Conservation (phyloP, 2,888 invertebrate species). For the Pyrochroa serraticornis region DNA sequence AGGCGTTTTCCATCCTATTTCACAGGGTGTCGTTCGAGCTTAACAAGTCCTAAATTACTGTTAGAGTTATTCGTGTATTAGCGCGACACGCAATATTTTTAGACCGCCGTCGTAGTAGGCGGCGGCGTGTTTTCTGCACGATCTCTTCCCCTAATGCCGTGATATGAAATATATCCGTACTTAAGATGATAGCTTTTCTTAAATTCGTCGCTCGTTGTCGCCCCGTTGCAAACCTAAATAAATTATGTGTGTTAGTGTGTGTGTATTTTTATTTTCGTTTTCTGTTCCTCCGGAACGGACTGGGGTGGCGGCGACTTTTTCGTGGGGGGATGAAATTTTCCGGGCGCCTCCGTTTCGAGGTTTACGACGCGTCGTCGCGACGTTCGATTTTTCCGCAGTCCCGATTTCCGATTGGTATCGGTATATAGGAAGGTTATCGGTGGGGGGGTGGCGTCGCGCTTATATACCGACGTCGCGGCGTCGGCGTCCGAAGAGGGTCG, state of each 20-base stretch:
- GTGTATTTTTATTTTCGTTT: slow-evolving; percentile 50
- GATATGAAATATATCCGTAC: slow-evolving; percentile 60
- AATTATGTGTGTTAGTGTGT: slow-evolving; percentile 54
- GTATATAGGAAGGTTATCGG: slow-evolving; percentile 9
- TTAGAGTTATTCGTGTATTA: slow-evolving; percentile 50
- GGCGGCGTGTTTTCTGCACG: slow-evolving; percentile 36
- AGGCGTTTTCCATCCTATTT: slow-evolving; percentile 30
- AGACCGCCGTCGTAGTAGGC: slow-evolving; percentile 22
- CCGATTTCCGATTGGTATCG: no score
- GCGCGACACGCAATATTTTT: slow-evolving; percentile 56
- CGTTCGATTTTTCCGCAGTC: no score
- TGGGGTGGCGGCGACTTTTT: slow-evolving; percentile 1
- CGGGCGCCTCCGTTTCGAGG: no score
- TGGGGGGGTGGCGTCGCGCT: slow-evolving; percentile 24
- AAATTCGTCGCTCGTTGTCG: slow-evolving; percentile 57
- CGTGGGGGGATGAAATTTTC: background rate
- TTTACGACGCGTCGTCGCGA: no score
- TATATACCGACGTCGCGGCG: slow-evolving; percentile 28
- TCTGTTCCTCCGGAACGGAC: slow-evolving; percentile 5
- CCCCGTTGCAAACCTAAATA: slow-evolving; percentile 52
- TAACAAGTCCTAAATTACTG: slow-evolving; percentile 48
- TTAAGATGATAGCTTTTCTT: slow-evolving; percentile 61
- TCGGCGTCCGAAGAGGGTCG: slow-evolving; percentile 38
- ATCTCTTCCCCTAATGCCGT: slow-evolving; percentile 48
- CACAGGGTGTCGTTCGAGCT: slow-evolving; percentile 40